Base-by-base conservation (phyloP, 2,888 invertebrate species). In the Drepana falcataria region DNA sequence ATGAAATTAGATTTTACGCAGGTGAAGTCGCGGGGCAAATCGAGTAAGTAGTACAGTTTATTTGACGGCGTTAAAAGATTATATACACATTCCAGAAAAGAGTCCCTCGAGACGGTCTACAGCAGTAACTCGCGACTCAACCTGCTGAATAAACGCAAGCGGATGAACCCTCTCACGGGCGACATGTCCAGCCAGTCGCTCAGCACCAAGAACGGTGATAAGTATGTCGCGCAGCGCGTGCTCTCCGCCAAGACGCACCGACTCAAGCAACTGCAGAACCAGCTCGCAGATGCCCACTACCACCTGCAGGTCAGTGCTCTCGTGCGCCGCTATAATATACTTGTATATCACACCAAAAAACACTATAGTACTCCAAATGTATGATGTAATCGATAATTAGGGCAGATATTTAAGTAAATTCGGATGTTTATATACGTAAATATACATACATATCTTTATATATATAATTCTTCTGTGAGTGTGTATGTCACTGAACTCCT, bases 231-330 rank as follows among this genome's bases (percentile, higher is more conserved):
- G 7, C 91, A 96, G 77, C 91, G 96, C 9, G 94, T 96, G 48
- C 85, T 95, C 62, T 96, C 96, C 0, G 96, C 96, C 0, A 95
- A 95, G 81, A 92, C 95, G 60, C 91, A 96, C 58, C 92, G 95
- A 35, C 91, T 95, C 37, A 95, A 96, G 72, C 94, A 95, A 56
- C 85, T 96, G 60, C 96, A 96, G 84, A 96, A 95, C 81, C 95
- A 96, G 76, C 75, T 96, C 55, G 93, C 94, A 3, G 95, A 96
- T 79, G 95, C 95, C 0, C 95, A 96, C 75, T 95, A 93, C 67
- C 95, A 95, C 75, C 90, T 96, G 58, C 93, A 95, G 73, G 95
- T 95, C 78, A 84, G 53, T 58, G 7, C 4, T 49, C 35, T 35
- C 1, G n/a, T 21, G 44, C 3, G 3, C 1, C 9, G 3, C 3